phyloP scores from a whole-genome alignment of 2,797 vertebrate genomes.

The Emys orbicularis region DNA sequence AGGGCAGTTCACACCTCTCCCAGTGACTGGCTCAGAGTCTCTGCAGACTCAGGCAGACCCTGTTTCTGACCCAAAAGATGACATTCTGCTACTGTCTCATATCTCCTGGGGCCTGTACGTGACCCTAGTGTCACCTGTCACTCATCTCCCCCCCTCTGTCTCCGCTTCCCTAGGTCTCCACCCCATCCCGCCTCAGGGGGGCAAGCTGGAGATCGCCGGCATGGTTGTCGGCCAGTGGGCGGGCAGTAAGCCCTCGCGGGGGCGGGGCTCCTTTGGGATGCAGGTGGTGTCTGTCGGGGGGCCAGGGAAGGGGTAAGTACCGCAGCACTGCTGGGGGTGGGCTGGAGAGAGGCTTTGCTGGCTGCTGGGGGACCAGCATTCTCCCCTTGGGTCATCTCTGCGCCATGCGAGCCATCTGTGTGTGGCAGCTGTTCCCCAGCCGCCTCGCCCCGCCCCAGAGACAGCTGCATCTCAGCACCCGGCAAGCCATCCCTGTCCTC shows the following conservation, averaged over 20 bases:
- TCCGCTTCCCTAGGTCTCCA: conserved; percentile 85
- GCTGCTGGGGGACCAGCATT: neutral
- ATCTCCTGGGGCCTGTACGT: neutral
- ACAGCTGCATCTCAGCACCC: neutral
- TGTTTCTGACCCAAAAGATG: neutral
- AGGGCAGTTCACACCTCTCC: no score
- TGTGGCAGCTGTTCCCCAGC: neutral
- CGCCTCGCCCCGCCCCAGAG: neutral
- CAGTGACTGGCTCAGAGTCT: no score
- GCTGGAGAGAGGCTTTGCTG: neutral
- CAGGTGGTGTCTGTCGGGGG: conserved; percentile 94
- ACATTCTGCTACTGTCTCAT: neutral
- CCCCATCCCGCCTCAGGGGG: conserved; percentile 93
- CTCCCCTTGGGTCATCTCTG: neutral
- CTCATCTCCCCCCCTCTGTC: neutral
- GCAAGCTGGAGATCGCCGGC: conserved; percentile 94
- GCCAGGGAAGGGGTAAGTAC: conserved; percentile 87
- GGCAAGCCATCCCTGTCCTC: neutral
- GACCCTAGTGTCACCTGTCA: neutral
- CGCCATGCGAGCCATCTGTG: fast-evolving
- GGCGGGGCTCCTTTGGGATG: conserved; percentile 92
- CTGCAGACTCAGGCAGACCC: neutral
- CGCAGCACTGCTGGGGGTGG: neutral
- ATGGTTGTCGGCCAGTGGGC: conserved; percentile 97
- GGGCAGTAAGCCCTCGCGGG: conserved; percentile 91